A percentile compares a stretch with the other conserved stretches of the same genome.
Conservation (phyloP, 2,113 vertebrate species). For the Gracilinanus agilis region DNA sequence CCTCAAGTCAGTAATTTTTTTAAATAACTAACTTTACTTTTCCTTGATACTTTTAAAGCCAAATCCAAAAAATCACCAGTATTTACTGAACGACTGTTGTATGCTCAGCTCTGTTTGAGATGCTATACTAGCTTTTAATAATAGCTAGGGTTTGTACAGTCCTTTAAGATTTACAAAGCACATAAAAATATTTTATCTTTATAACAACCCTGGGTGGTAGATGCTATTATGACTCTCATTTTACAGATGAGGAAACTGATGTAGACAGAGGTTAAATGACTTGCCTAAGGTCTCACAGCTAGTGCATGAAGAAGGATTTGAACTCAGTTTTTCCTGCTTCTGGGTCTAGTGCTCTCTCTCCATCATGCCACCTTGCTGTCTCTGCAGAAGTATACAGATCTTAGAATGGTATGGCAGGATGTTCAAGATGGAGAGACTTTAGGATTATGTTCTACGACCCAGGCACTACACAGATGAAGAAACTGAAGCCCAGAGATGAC, state of each 20-base stretch:
- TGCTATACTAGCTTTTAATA: background rate
- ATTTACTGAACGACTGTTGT: background rate
- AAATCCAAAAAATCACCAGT: background rate
- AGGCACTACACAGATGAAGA: background rate
- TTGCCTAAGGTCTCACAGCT: background rate
- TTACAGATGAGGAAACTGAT: background rate
- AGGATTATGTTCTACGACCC: background rate
- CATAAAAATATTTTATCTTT: background rate
- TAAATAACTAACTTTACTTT: background rate
- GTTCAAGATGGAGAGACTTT: background rate
- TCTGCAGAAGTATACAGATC: background rate
- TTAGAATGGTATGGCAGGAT: background rate
- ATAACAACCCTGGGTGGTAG: background rate
- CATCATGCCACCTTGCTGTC: background rate
- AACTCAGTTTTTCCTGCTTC: background rate
- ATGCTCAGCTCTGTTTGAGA: background rate
- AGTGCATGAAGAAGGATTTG: background rate
- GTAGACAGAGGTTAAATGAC: background rate
- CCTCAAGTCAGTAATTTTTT: background rate
- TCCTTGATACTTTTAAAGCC: background rate
- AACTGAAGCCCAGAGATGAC: background rate
- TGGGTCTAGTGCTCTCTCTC: background rate
- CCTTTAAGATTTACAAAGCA: background rate
- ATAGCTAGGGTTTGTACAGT: background rate
- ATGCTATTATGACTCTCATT: background rate